Percentiles rank a stretch among this genome's conserved stretches.
Evolutionary conservation across 1,140 invertebrate species (phyloP).

Genomic region (Ectropis grisescens): DNA sequence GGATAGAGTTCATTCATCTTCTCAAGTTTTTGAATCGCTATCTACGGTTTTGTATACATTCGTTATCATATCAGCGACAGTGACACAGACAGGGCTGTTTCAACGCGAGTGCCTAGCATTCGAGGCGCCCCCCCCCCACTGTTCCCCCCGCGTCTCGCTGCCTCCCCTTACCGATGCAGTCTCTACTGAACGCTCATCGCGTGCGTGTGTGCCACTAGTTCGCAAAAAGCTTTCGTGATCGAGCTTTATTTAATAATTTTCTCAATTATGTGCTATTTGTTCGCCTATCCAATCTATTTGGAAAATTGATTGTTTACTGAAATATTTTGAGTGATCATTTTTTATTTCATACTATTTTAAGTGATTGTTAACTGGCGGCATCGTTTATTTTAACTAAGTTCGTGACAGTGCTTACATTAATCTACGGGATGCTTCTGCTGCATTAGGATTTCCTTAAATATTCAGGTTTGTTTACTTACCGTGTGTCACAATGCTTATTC

Average conservation of each 20-base stretch:
- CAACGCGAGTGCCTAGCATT: slow-evolving; percentile 40
- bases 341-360: no score
- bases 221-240: slow-evolving; percentile 39
- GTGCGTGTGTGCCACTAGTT: slow-evolving; percentile 19
- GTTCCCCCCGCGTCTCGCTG: slow-evolving; percentile 24
- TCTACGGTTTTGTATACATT: slow-evolving; percentile 48
- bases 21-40: slow-evolving; percentile 10
- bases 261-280: slow-evolving; percentile 40
- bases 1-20: not conserved
- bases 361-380: slow-evolving; percentile 30
- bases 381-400: slow-evolving; percentile 41
- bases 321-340: no score
- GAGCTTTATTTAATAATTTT: slow-evolving; percentile 49
- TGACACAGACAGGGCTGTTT: slow-evolving; percentile 43
- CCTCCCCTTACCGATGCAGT: slow-evolving; percentile 37
- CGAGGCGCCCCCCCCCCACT: slow-evolving; percentile 49
- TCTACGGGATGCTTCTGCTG: slow-evolving; percentile 34
- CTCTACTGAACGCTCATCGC: slow-evolving; percentile 23
- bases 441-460: slow-evolving; percentile 30
- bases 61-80: slow-evolving; percentile 56
- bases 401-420: slow-evolving; percentile 40
- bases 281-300: slow-evolving; percentile 12
- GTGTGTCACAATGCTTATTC: slow-evolving; percentile 11
- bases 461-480: slow-evolving; percentile 35
- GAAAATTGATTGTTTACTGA: no score